Percentiles rank a stretch among this genome's conserved stretches.
phyloP scores from a whole-genome alignment of 2,888 invertebrate species.

The Vandiemenella viatica region DNA sequence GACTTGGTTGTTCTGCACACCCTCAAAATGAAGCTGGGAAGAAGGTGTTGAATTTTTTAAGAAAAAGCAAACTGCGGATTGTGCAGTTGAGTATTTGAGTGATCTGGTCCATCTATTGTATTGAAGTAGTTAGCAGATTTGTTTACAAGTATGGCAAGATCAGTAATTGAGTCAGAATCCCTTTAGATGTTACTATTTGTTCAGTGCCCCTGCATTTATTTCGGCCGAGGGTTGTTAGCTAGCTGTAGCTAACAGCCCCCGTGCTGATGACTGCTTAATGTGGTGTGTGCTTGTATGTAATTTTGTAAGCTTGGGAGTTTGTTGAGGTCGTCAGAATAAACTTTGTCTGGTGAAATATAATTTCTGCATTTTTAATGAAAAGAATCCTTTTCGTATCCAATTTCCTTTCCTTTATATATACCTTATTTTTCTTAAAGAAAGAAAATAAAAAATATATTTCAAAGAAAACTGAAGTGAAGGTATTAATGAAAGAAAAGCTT shows the following conservation, averaged over 20 bases:
- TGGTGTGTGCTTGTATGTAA: constrained; percentile 28
- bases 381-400: background rate
- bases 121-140: constrained; percentile 15
- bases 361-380: constrained; percentile 10
- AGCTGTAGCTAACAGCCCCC: constrained; percentile 9
- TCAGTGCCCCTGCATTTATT: background rate
- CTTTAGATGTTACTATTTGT: constrained; percentile 5
- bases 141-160: too few species aligned
- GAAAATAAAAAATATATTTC: too few species aligned
- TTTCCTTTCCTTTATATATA: background rate
- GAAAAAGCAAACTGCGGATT: background rate
- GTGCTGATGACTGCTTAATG: background rate
- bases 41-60: constrained; percentile 8
- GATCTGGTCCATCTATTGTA: constrained; percentile 13
- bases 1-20: constrained; percentile 15
- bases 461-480: too few species aligned
- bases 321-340: constrained; percentile 62
- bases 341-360: constrained; percentile 38
- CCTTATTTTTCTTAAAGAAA: too few species aligned
- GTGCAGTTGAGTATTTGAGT: constrained; percentile 9
- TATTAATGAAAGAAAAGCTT: too few species aligned
- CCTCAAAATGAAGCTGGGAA: constrained; percentile 10
- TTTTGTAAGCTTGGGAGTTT: constrained; percentile 57
- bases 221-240: background rate
- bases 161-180: too few species aligned